phyloP scores from a whole-genome alignment of 2,113 vertebrate genomes.

The Cyprinodon brontotheroides region DNA sequence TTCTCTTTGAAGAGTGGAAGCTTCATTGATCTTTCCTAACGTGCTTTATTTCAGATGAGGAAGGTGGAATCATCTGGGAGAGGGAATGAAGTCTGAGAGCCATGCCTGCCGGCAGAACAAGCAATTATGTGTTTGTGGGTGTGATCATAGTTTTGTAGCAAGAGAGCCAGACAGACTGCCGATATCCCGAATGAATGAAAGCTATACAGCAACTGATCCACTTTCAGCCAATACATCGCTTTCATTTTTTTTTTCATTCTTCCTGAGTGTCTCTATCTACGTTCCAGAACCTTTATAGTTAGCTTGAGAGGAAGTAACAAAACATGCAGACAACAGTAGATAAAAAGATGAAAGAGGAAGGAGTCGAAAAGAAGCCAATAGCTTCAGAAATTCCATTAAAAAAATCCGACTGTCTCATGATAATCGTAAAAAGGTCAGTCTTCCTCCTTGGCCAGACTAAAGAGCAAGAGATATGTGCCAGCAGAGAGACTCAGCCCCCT shows the following conservation, averaged over 20 bases:
- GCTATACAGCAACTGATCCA: conserved; percentile 17
- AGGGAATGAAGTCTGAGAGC: conserved; percentile 22
- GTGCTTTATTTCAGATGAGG: conserved; percentile 24
- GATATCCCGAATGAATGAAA: conserved; percentile 42
- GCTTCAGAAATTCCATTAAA: conserved; percentile 54
- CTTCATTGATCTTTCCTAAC: conserved; percentile 28
- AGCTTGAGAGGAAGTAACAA: conserved; percentile 17
- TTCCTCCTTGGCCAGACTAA: conserved; percentile 36
- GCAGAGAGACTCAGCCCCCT: conserved; percentile 26
- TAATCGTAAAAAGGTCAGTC: conserved; percentile 74
- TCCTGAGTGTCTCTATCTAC: conserved; percentile 5
- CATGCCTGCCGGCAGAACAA: conserved; percentile 35
- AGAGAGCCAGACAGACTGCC: conserved; percentile 38
- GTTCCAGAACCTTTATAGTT: neutral
- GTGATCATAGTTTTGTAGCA: conserved; percentile 33
- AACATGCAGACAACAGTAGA: conserved; percentile 33
- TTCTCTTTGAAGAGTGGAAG: conserved; percentile 15
- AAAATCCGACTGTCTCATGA: conserved; percentile 69
- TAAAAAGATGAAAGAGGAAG: conserved; percentile 16
- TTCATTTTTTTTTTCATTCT: neutral
- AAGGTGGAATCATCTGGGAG: conserved; percentile 31
- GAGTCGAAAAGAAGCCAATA: conserved; percentile 16
- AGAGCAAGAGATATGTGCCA: conserved; percentile 34
- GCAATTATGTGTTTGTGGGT: conserved; percentile 33
- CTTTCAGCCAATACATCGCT: conserved; percentile 4